A percentile compares a stretch with the other conserved stretches of the same genome.
phyloP scores from a whole-genome alignment of 2,113 vertebrate genomes.

The Rhinolophus ferrumequinum region DNA sequence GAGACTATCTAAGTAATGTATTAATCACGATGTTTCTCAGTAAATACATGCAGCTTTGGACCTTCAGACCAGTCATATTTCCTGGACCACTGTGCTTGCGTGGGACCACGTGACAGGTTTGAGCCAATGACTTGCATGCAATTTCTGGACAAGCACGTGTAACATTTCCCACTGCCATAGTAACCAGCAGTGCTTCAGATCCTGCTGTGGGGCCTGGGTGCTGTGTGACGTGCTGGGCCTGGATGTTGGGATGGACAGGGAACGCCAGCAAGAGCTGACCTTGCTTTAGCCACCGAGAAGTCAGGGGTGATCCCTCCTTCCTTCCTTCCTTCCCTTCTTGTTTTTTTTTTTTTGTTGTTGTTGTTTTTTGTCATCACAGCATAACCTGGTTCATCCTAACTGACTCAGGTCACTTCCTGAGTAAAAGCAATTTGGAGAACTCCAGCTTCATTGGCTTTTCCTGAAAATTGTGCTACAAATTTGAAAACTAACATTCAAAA shows the following conservation, averaged over 20 bases:
- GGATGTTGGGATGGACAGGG: rapidly evolving
- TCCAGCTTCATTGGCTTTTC: rapidly evolving
- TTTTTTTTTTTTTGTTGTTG: no score
- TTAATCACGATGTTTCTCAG: background rate
- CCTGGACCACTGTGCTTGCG: rapidly evolving
- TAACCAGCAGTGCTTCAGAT: rapidly evolving
- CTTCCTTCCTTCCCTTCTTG: no score
- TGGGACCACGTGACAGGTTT: background rate
- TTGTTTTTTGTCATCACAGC: no score
- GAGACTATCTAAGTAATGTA: rapidly evolving
- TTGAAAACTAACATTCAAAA: background rate
- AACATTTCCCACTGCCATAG: no score
- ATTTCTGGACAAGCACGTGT: background rate
- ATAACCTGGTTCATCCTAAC: background rate
- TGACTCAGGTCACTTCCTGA: background rate
- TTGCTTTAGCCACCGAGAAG: background rate
- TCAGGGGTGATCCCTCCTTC: no score
- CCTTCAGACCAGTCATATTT: background rate
- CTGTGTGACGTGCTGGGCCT: rapidly evolving
- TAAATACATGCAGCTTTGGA: rapidly evolving
- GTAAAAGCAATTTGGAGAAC: background rate
- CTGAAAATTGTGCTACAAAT: background rate
- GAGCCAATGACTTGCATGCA: rapidly evolving
- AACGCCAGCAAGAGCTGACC: background rate
- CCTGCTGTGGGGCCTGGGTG: no score